These are phyloP conservation scores for Eristalis arbustorum DNA, from an alignment of 2,888 invertebrate species.

Conservation along the genomic window DNA sequence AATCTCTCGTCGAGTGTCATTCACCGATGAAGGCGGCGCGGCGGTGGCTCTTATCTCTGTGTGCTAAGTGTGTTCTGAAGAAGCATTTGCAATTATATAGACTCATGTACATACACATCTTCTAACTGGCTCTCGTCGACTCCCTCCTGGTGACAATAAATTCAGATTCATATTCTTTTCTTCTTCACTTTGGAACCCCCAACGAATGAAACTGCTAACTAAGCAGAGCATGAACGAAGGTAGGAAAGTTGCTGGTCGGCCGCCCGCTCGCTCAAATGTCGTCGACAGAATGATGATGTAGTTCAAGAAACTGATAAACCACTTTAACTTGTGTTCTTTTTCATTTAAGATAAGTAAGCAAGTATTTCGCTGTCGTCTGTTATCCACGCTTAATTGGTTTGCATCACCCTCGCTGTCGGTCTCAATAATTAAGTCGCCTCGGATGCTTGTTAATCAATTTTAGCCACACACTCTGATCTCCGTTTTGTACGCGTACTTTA, in stretches of 20 bases:
- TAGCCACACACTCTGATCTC: constrained; percentile 1
- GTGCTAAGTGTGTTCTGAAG: constrained; percentile 7
- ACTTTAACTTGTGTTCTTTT: constrained; percentile 30
- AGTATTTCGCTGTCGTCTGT: constrained; percentile 41
- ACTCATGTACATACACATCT: not conserved
- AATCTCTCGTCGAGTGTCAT: constrained; percentile 48
- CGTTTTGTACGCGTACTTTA: not conserved
- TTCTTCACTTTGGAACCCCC: constrained; percentile 16
- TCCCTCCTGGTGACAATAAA: constrained; percentile 17
- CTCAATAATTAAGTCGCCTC: not conserved
- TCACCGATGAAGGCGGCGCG: constrained; percentile 34
- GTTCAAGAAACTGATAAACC: constrained; percentile 61
- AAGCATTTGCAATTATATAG: constrained; percentile 48
- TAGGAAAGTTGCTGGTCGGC: constrained; percentile 10
- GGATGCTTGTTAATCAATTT: constrained; percentile 37
- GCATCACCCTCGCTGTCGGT: constrained; percentile 34
- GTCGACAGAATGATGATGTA: constrained; percentile 8
- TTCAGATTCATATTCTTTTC: not conserved
- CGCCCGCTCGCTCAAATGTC: constrained; percentile 15
- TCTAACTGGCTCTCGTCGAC: not conserved
- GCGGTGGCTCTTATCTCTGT: constrained; percentile 41
- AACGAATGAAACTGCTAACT: constrained; percentile 42
- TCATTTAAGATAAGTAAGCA: constrained; percentile 45
- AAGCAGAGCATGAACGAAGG: constrained; percentile 63
- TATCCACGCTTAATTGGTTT: constrained; percentile 49